These are phyloP conservation scores for Arothron firmamentum DNA, from an alignment of 2,113 vertebrate species.

Conservation along the genomic window DNA sequence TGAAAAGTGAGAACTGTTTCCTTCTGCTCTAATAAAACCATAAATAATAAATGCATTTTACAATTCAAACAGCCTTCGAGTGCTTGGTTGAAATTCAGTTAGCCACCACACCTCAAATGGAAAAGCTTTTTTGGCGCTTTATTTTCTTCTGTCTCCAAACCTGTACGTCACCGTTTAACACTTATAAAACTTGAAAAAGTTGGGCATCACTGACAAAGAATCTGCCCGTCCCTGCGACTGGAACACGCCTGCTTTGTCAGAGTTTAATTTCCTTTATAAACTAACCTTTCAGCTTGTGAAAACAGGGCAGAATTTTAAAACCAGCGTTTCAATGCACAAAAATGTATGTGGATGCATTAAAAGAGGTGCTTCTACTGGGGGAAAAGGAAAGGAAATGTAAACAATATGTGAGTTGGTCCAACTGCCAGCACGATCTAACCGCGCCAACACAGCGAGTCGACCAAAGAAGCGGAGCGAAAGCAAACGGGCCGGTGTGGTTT, in stretches of 20 bases:
- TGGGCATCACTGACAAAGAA: no score
- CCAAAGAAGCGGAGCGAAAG: slow-evolving; percentile 17
- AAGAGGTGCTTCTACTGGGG: no score
- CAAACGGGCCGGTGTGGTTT: slow-evolving; percentile 33
- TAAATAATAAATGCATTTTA: slow-evolving; percentile 13
- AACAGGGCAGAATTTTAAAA: no score
- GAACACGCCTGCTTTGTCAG: no score
- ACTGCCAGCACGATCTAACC: not conserved
- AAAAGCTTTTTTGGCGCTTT: slow-evolving; percentile 9
- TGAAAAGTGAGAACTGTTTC: slow-evolving; percentile 3
- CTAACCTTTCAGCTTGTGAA: no score
- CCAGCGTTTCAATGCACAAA: no score
- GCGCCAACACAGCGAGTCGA: not conserved
- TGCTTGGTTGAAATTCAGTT: slow-evolving; percentile 2
- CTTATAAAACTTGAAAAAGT: no score
- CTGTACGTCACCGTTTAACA: not conserved
- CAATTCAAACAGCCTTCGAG: slow-evolving; percentile 26
- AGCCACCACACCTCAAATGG: slow-evolving; percentile 1
- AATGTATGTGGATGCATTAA: no score
- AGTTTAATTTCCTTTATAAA: no score
- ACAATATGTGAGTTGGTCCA: not conserved
- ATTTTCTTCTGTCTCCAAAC: not conserved
- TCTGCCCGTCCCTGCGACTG: no score
- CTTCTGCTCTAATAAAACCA: slow-evolving; percentile 6
- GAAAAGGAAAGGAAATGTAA: no score